Conservation (phyloP, 2,113 vertebrate species). For the Peromyscus leucopus region DNA sequence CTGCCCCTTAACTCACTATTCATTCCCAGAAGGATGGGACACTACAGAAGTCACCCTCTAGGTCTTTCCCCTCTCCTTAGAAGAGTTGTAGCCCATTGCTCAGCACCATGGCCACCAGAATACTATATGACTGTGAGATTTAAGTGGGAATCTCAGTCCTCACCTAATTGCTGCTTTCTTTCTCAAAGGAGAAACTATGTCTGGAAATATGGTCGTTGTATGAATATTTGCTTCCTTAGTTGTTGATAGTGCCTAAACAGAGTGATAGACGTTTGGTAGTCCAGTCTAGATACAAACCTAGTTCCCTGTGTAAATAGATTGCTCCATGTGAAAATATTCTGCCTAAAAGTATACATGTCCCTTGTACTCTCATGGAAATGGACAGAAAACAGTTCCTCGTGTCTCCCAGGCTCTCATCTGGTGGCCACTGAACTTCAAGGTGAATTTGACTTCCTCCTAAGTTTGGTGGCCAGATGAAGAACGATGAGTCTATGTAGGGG, state of each 20-base stretch:
- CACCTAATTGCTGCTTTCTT: slow-evolving; percentile 89
- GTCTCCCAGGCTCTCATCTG: slow-evolving; percentile 90
- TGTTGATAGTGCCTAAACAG: slow-evolving; percentile 86
- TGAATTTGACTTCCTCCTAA: slow-evolving; percentile 93
- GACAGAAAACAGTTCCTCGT: slow-evolving; percentile 90
- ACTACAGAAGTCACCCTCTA: slow-evolving; percentile 92
- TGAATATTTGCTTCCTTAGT: slow-evolving; percentile 94
- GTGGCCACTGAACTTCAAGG: slow-evolving; percentile 91
- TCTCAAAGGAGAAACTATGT: slow-evolving; percentile 90
- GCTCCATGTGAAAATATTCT: slow-evolving; percentile 91
- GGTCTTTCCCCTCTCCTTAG: slow-evolving; percentile 90
- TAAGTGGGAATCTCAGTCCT: slow-evolving; percentile 89
- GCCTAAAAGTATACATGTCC: slow-evolving; percentile 89
- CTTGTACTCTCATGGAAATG: slow-evolving; percentile 92
- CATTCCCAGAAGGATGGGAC: slow-evolving; percentile 92
- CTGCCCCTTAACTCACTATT: slow-evolving; percentile 91
- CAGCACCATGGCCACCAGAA: slow-evolving; percentile 86
- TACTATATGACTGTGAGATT: slow-evolving; percentile 90
- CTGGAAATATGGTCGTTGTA: slow-evolving; percentile 92
- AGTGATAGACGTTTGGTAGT: slow-evolving; percentile 89
- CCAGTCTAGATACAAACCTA: slow-evolving; percentile 87
- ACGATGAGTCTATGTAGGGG: slow-evolving; percentile 94
- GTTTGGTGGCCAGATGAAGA: slow-evolving; percentile 90
- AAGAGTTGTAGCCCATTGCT: slow-evolving; percentile 89
- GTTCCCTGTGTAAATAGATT: slow-evolving; percentile 88